A percentile compares a stretch with the other conserved stretches of the same genome.
Evolutionary conservation across 1,140 invertebrate species (phyloP).

Genomic region (Intoshia linei): DNA sequence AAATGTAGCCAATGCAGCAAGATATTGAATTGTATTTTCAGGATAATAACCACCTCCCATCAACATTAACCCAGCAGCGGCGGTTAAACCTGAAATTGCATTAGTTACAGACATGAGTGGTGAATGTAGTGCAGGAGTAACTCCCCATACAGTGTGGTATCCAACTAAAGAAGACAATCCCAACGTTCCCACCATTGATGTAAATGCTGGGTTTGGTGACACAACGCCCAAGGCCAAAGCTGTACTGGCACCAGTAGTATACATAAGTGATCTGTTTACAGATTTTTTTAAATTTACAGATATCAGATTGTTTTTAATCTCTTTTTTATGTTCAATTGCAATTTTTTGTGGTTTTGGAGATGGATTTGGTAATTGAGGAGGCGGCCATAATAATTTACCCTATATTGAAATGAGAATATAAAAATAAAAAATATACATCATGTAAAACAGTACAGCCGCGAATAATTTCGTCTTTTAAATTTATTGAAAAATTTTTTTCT

Average conservation of each 20-base stretch:
- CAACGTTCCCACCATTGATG: constrained; percentile 50
- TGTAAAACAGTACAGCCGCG: constrained; percentile 41
- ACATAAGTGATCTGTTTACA: constrained; percentile 34
- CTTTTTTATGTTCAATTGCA: background rate
- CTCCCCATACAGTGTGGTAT: constrained; percentile 64
- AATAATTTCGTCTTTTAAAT: constrained; percentile 50
- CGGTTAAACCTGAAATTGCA: constrained; percentile 57
- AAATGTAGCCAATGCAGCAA: constrained; percentile 45
- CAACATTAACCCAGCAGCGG: constrained; percentile 45
- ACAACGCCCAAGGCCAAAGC: constrained; percentile 31
- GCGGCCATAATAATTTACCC: constrained; percentile 44
- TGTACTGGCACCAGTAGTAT: constrained; percentile 30
- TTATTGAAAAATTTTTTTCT: no score
- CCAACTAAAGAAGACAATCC: constrained; percentile 45
- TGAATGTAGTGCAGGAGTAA: constrained; percentile 53
- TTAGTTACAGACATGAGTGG: constrained; percentile 70
- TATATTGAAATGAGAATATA: constrained; percentile 5
- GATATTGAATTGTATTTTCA: constrained; percentile 30
- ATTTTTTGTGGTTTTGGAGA: constrained; percentile 15
- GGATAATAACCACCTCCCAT: constrained; percentile 44
- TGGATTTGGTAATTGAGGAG: constrained; percentile 27
- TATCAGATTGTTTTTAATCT: constrained; percentile 7
- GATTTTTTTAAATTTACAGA: constrained; percentile 25
- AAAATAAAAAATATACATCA: constrained; percentile 20
- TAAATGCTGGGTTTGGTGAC: constrained; percentile 45